A percentile compares a stretch with the other conserved stretches of the same genome.
Conservation (phyloP, 30 jellyfish, hydroid and myxozoan species). For the Hydractinia echinata region DNA sequence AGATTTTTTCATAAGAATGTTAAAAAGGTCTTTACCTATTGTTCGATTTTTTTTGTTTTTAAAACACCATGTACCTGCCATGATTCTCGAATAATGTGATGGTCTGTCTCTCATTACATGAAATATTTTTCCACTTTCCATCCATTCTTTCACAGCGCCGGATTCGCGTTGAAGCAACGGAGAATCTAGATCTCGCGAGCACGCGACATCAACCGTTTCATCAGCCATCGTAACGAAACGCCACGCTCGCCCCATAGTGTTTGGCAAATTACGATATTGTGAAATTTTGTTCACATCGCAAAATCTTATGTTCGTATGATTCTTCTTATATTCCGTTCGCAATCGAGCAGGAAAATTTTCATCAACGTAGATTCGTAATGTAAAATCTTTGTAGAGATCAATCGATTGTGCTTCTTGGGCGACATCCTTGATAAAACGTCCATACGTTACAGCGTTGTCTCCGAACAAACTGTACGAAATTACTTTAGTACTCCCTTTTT, state of each 20-base stretch:
- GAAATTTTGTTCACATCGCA: constrained; percentile 8
- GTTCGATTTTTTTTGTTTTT: too few species aligned
- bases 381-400: neutral
- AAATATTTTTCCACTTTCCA: neutral
- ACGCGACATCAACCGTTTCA: constrained; percentile 4
- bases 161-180: constrained; percentile 27
- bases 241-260: constrained; percentile 2
- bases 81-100: neutral
- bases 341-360: neutral
- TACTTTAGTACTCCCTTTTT: neutral
- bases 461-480: constrained; percentile 16
- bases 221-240: constrained; percentile 20
- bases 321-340: neutral
- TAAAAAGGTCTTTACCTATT: neutral
- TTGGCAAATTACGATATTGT: neutral
- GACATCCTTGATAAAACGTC: neutral
- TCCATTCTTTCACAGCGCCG: constrained; percentile 20
- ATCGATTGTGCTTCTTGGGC: constrained; percentile 1
- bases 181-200: constrained; percentile 29
- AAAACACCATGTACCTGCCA: constrained; percentile 20
- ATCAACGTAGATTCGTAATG: constrained; percentile 11
- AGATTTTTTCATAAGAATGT: neutral
- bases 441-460: neutral
- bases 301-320: constrained; percentile 1
- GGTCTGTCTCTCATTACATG: constrained; percentile 27